These are phyloP conservation scores for Apistogramma diplotaenia DNA, from an alignment of 2,113 vertebrate genomes.

Conservation along the genomic window DNA sequence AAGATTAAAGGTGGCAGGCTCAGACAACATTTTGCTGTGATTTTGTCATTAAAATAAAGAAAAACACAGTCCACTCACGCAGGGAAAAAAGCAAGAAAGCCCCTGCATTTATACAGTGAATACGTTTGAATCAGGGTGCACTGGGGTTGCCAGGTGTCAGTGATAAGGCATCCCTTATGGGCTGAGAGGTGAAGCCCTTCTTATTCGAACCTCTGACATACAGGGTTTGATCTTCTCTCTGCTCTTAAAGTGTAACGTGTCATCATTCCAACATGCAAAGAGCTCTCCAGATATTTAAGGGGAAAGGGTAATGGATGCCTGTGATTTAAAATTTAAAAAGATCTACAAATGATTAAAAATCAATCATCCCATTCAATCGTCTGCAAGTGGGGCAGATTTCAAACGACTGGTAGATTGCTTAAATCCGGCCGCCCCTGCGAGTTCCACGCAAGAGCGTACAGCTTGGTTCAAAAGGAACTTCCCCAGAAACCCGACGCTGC, in stretches of 20 bases:
- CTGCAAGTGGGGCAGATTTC: not conserved
- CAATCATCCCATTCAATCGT: not conserved
- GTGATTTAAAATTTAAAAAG: not conserved
- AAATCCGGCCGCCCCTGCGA: fast-evolving
- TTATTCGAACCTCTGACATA: not conserved
- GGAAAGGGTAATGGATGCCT: not conserved
- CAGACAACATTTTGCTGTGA: not conserved
- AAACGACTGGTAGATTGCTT: not conserved
- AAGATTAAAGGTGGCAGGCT: not conserved
- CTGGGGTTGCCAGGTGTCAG: not conserved
- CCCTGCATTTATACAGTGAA: not conserved
- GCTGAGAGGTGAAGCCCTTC: not conserved
- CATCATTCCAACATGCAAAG: not conserved
- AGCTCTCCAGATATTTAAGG: not conserved
- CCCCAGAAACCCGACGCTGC: not conserved
- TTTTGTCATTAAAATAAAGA: not conserved
- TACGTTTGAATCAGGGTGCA: not conserved
- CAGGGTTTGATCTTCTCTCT: not conserved
- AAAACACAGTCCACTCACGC: too few relatives aligned
- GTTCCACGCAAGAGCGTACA: not conserved
- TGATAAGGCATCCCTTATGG: not conserved
- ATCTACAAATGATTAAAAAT: not conserved
- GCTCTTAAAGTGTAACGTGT: not conserved
- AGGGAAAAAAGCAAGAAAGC: not conserved
- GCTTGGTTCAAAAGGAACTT: not conserved